These are phyloP conservation scores for Apamea anceps DNA, from an alignment of 2,888 invertebrate genomes.

Conservation along the genomic window DNA sequence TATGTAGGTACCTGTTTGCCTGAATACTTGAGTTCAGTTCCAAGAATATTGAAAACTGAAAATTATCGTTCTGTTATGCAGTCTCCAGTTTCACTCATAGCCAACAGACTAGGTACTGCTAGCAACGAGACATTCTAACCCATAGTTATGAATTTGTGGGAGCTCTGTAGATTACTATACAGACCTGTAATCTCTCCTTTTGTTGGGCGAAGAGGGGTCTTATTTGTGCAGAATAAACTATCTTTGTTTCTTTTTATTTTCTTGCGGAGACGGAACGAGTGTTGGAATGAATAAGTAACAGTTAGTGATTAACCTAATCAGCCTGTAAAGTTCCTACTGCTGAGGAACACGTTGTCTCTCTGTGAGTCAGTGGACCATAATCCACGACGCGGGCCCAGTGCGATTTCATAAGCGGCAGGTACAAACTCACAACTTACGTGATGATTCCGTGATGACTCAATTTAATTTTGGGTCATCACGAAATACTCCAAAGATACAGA, in stretches of 20 bases:
- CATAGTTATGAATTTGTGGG: not conserved
- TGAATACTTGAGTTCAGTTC: not conserved
- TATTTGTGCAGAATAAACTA: not conserved
- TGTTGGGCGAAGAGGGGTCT: not conserved
- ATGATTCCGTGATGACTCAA: not conserved
- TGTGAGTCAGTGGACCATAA: not conserved
- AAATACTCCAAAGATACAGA: not conserved
- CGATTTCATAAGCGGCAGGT: not conserved
- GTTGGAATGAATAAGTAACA: not conserved
- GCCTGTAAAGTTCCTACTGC: not conserved
- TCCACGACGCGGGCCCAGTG: too few species aligned
- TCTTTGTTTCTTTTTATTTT: not conserved
- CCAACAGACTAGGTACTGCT: not conserved
- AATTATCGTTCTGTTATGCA: not conserved
- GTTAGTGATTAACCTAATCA: not conserved
- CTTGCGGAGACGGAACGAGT: not conserved
- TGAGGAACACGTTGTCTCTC: too few species aligned
- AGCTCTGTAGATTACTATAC: not conserved
- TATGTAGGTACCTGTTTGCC: not conserved
- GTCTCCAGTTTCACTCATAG: not conserved
- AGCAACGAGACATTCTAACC: not conserved
- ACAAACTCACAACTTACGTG: not conserved
- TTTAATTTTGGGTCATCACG: not conserved
- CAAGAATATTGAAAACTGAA: not conserved
- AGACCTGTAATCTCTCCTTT: not conserved